Evolutionary conservation across 2,888 invertebrate genomes (phyloP).

Genomic region (Dasysyrphus albostriatus): DNA sequence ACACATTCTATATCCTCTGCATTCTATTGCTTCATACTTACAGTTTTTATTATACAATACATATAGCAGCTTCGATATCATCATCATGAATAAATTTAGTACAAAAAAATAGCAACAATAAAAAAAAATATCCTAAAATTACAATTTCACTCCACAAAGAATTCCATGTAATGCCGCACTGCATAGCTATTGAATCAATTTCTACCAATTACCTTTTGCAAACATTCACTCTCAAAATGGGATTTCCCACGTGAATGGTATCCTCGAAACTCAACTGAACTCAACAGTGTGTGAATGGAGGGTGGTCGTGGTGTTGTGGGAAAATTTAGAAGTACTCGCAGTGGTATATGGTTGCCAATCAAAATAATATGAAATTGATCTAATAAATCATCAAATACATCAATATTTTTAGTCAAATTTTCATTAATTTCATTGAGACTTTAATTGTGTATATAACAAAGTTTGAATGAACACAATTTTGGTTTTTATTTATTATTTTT

Average conservation of each 20-base stretch:
- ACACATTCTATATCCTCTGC: constrained; percentile 3
- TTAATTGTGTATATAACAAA: no score
- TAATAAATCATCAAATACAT: no score
- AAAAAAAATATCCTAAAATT: constrained; percentile 43
- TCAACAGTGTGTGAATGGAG: constrained; percentile 5
- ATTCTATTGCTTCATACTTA: background rate
- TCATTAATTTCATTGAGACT: no score
- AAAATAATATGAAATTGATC: background rate
- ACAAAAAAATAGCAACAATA: constrained; percentile 1
- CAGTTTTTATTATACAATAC: background rate
- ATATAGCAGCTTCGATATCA: constrained; percentile 9
- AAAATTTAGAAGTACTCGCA: constrained; percentile 3
- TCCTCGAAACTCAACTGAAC: constrained; percentile 15
- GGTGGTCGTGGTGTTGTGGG: constrained; percentile 19
- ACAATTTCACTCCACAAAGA: constrained; percentile 49
- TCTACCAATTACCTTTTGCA: constrained; percentile 73
- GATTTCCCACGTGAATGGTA: constrained; percentile 67
- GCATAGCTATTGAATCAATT: constrained; percentile 68
- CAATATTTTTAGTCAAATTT: no score
- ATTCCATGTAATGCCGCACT: constrained; percentile 29
- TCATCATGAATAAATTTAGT: constrained; percentile 33
- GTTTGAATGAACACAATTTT: no score
- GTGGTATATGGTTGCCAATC: constrained; percentile 1
- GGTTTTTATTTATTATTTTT: no score
- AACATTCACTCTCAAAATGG: constrained; percentile 69